phyloP scores from a whole-genome alignment of 2,113 vertebrate genomes.

The Thalassarche chlororhynchos region DNA sequence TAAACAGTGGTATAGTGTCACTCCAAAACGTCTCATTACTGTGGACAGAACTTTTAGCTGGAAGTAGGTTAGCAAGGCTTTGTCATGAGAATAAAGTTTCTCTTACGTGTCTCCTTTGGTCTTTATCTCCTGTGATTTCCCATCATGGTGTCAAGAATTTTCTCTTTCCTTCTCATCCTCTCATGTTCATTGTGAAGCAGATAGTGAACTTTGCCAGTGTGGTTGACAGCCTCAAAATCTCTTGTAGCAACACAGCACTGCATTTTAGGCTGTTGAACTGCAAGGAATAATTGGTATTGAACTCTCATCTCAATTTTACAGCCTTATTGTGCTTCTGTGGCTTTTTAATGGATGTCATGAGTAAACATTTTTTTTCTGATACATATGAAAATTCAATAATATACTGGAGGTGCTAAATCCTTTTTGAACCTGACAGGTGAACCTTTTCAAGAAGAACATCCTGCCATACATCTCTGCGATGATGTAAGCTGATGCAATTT shows the following conservation, averaged over 20 bases:
- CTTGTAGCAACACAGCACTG: neutral
- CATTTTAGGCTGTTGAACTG: neutral
- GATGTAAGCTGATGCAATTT: neutral
- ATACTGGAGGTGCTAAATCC: neutral
- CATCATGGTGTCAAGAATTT: neutral
- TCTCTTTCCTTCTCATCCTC: neutral
- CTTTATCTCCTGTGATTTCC: neutral
- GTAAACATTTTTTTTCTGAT: neutral
- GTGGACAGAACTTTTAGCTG: neutral
- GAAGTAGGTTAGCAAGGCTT: neutral
- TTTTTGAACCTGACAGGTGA: neutral
- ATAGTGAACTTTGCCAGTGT: neutral
- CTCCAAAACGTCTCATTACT: neutral
- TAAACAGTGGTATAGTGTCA: neutral
- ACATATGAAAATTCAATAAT: neutral
- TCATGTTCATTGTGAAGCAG: neutral
- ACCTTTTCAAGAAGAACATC: neutral
- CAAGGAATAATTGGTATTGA: neutral
- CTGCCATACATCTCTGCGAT: neutral
- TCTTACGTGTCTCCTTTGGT: neutral
- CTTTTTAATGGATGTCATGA: neutral
- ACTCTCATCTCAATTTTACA: neutral
- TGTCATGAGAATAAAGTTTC: neutral
- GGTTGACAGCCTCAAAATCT: neutral
- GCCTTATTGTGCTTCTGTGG: neutral